Percentiles rank a stretch among this genome's conserved stretches.
phyloP scores from a whole-genome alignment of 2,113 vertebrate species.

The Cyanoramphus novaezelandiae region DNA sequence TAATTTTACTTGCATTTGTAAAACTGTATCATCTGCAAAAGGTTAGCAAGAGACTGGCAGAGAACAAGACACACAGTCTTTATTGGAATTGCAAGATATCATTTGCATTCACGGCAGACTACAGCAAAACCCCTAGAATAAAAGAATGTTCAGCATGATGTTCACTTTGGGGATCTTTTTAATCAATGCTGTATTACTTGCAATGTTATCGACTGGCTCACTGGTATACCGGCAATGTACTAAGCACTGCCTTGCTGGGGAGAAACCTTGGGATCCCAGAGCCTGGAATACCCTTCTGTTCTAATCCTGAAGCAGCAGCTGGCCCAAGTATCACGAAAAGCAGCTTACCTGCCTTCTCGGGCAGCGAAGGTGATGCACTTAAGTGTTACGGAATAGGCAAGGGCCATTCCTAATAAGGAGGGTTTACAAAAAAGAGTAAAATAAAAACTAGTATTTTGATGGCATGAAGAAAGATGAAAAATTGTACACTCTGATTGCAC shows the following conservation, averaged over 20 bases:
- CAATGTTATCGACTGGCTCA: neutral
- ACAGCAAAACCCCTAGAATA: slow-evolving; percentile 20
- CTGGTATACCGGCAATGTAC: slow-evolving; percentile 1
- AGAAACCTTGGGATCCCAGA: neutral
- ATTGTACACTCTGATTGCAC: slow-evolving; percentile 86
- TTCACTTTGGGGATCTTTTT: neutral
- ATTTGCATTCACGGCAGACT: slow-evolving; percentile 53
- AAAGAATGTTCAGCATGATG: slow-evolving; percentile 14
- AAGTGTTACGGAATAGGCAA: neutral
- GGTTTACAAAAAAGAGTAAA: slow-evolving; percentile 70
- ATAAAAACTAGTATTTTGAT: slow-evolving; percentile 71
- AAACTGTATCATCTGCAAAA: slow-evolving; percentile 59
- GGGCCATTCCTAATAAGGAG: slow-evolving; percentile 1
- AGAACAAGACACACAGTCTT: slow-evolving; percentile 36
- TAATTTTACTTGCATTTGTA: slow-evolving; percentile 76
- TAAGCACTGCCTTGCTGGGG: neutral
- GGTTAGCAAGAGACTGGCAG: slow-evolving; percentile 60
- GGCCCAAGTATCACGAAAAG: slow-evolving; percentile 4
- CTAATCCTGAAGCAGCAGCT: slow-evolving; percentile 53
- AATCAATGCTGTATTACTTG: neutral
- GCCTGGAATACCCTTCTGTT: slow-evolving; percentile 15
- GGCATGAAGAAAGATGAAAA: slow-evolving; percentile 82
- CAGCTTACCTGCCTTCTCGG: slow-evolving; percentile 34
- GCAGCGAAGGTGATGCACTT: neutral
- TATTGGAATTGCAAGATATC: slow-evolving; percentile 13